These are phyloP conservation scores for Laspeyria flexula DNA, from an alignment of 2,888 invertebrate species.

Conservation along the genomic window DNA sequence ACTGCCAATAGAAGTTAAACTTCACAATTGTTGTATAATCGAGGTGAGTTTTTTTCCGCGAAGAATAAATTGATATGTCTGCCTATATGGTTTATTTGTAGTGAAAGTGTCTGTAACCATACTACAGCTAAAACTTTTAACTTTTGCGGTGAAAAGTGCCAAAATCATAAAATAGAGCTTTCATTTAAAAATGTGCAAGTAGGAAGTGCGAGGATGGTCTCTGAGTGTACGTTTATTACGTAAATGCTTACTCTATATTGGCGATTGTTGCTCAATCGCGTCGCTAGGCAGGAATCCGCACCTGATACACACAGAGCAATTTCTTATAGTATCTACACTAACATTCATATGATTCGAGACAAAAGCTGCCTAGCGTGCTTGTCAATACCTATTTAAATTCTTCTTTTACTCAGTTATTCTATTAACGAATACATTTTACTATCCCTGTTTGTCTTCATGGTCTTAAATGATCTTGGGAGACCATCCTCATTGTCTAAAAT, in stretches of 20 bases:
- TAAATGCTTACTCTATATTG: conserved; percentile 83
- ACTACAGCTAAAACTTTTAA: conserved; percentile 23
- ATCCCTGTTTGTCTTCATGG: conserved; percentile 1
- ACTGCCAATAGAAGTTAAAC: conserved; percentile 12
- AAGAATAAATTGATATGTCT: conserved; percentile 3
- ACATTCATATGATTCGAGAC: conserved; percentile 10
- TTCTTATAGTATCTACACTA: conserved; percentile 42
- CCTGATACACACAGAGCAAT: conserved; percentile 77
- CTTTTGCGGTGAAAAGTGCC: conserved; percentile 39
- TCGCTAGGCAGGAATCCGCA: conserved; percentile 84
- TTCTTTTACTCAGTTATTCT: not conserved
- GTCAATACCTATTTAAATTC: not conserved
- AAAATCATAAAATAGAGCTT: conserved; percentile 26
- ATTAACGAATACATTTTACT: not conserved
- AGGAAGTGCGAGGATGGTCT: conserved; percentile 52
- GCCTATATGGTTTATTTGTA: conserved; percentile 1
- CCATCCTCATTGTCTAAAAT: conserved; percentile 34
- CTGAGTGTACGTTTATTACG: conserved; percentile 44
- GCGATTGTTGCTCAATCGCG: conserved; percentile 83
- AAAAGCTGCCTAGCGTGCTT: conserved; percentile 7
- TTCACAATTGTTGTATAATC: conserved; percentile 11
- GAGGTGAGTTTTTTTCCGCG: conserved; percentile 6
- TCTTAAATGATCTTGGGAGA: conserved; percentile 23
- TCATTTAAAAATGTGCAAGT: conserved; percentile 37
- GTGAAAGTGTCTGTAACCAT: conserved; percentile 19